phyloP scores from a whole-genome alignment of 2,797 vertebrate genomes.

The Urophycis tenuis region DNA sequence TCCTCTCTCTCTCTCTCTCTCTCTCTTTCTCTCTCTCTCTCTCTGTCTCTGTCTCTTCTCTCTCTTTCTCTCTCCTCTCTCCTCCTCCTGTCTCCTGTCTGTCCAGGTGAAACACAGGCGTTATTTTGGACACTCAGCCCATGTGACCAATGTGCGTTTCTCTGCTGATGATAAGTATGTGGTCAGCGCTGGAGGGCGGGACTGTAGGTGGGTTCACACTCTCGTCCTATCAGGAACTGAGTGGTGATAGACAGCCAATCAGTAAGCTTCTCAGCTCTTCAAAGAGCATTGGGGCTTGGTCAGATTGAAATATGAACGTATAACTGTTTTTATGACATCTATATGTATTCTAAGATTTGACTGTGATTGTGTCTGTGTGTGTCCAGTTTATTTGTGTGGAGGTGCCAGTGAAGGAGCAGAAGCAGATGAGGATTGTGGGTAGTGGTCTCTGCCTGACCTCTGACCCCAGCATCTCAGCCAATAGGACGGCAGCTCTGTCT shows the following conservation, averaged over 20 bases:
- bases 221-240: neutral
- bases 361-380: neutral
- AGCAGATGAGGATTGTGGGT: neutral
- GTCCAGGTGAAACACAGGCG: slow-evolving; percentile 90
- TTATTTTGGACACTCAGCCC: slow-evolving; percentile 91
- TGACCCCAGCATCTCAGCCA: slow-evolving; percentile 2
- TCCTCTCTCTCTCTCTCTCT: no score
- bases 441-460: neutral
- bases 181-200: slow-evolving; percentile 88
- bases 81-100: neutral
- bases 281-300: neutral
- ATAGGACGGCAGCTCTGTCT: neutral
- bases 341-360: neutral
- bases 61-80: no score
- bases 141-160: slow-evolving; percentile 90
- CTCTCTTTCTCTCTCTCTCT: no score
- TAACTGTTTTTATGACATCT: no score
- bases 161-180: slow-evolving; percentile 89
- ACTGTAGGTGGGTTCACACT: slow-evolving; percentile 80
- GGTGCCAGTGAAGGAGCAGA: slow-evolving; percentile 1
- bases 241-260: neutral
- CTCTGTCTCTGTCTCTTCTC: no score
- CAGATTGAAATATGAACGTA: no score
- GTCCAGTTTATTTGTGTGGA: slow-evolving; percentile 8
- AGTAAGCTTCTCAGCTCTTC: neutral